phyloP scores from a whole-genome alignment of 2,888 invertebrate species.

The Drosophila rubida region DNA sequence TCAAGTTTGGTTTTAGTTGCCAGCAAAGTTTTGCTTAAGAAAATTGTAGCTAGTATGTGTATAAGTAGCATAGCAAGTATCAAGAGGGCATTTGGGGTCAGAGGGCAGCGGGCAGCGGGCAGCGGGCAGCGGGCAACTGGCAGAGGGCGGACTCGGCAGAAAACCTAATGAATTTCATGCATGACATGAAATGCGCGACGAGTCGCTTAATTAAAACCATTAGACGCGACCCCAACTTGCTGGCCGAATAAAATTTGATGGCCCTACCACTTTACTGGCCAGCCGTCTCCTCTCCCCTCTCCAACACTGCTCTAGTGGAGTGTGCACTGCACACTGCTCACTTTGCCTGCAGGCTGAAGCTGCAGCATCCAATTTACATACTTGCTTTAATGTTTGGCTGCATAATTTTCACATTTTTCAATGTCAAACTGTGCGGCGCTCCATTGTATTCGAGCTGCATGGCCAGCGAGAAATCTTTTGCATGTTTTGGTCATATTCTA shows the following conservation, averaged over 20 bases:
- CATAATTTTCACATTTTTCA: constrained; percentile 85
- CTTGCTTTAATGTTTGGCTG: constrained; percentile 79
- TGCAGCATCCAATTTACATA: constrained; percentile 75
- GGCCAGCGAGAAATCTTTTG: constrained; percentile 75
- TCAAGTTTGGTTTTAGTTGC: constrained; percentile 80
- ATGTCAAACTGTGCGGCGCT: constrained; percentile 77
- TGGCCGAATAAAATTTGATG: constrained; percentile 64
- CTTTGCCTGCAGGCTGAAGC: constrained; percentile 14
- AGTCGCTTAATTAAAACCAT: constrained; percentile 78
- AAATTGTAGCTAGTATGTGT: constrained; percentile 53
- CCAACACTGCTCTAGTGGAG: background rate
- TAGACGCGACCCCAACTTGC: constrained; percentile 62
- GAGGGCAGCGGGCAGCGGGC: background rate
- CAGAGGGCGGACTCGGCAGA: constrained; percentile 32
- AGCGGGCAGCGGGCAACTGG: background rate
- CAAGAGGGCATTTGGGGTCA: background rate
- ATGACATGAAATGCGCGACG: constrained; percentile 71
- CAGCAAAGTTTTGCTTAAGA: constrained; percentile 77
- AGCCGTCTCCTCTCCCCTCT: background rate
- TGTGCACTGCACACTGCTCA: constrained; percentile 4
- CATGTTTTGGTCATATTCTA: constrained; percentile 82
- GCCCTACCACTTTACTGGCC: background rate
- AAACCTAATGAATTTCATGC: constrained; percentile 77
- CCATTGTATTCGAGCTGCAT: constrained; percentile 56
- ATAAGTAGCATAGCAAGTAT: constrained; percentile 53